Conservation (phyloP, 2,888 invertebrate species). For the Dione vanillae region DNA sequence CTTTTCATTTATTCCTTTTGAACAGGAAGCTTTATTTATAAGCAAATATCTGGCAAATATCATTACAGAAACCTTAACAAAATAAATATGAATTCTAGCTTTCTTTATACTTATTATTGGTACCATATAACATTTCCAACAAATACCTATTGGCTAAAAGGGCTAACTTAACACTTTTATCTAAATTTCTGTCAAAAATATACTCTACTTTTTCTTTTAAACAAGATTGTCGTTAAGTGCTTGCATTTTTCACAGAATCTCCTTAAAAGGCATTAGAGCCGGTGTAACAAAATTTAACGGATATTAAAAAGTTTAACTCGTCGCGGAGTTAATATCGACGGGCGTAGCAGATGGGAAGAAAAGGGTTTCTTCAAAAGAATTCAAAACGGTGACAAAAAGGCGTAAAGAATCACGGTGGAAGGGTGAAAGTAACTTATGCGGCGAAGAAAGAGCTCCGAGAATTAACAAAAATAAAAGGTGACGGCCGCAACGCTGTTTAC, state of each 20-base stretch:
- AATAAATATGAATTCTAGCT: background rate
- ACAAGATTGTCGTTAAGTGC: constrained; percentile 53
- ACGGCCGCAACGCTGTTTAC: constrained; percentile 79
- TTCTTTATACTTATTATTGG: background rate
- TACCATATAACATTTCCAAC: background rate
- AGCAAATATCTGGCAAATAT: constrained; percentile 23
- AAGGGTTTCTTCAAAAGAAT: constrained; percentile 81
- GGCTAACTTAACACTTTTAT: background rate
- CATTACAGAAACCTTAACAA: background rate
- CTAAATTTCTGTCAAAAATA: background rate
- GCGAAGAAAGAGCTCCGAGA: constrained; percentile 79
- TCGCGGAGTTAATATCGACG: constrained; percentile 84
- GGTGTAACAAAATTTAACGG: constrained; percentile 83
- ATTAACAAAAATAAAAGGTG: constrained; percentile 85
- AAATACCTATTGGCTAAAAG: constrained; percentile 5
- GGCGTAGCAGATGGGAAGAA: constrained; percentile 82
- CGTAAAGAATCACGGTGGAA: constrained; percentile 80
- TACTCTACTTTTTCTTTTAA: constrained; percentile 35
- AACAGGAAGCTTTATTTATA: constrained; percentile 42
- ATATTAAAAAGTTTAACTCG: constrained; percentile 84
- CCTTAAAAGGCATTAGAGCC: constrained; percentile 73
- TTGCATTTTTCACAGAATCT: constrained; percentile 54
- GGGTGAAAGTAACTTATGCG: constrained; percentile 83
- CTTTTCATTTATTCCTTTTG: constrained; percentile 55
- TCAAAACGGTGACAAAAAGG: constrained; percentile 84